These are phyloP conservation scores for Lagorchestes hirsutus DNA, from an alignment of 2,797 vertebrate species.

Conservation along the genomic window DNA sequence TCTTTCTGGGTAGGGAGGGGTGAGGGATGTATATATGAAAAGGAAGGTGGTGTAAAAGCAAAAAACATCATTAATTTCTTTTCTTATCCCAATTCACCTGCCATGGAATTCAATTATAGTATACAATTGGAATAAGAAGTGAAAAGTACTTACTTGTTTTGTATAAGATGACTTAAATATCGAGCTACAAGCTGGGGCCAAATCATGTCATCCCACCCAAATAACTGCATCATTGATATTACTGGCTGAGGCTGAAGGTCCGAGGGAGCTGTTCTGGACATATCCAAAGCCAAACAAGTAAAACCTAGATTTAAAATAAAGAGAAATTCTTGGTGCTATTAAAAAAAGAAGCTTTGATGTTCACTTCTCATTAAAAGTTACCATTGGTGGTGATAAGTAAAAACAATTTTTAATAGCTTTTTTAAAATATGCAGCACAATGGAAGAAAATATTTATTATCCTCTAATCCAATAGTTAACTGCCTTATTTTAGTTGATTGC, in stretches of 20 bases:
- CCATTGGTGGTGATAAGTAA: neutral
- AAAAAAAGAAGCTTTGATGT: neutral
- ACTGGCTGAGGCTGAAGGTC: constrained; percentile 95
- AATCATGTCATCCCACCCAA: constrained; percentile 98
- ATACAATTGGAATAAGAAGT: constrained; percentile 42
- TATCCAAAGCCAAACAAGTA: constrained; percentile 93
- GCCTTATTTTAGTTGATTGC: constrained; percentile 19
- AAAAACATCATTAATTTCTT: neutral
- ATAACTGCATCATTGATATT: constrained; percentile 93
- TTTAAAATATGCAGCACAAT: neutral
- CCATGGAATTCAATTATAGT: neutral
- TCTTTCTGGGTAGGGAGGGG: neutral
- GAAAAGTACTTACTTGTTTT: constrained; percentile 90
- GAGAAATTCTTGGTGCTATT: constrained; percentile 53
- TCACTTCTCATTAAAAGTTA: neutral
- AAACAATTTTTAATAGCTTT: neutral
- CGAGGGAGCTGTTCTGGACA: constrained; percentile 92
- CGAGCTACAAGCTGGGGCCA: constrained; percentile 93
- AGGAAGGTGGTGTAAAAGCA: neutral
- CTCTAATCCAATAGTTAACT: neutral
- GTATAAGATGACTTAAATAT: constrained; percentile 94
- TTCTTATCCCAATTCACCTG: constrained; percentile 18
- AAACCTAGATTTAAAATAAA: constrained; percentile 89
- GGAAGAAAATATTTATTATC: neutral
- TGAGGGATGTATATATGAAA: neutral